phyloP scores from a whole-genome alignment of 2,888 invertebrate species.

The Stramonita haemastoma region DNA sequence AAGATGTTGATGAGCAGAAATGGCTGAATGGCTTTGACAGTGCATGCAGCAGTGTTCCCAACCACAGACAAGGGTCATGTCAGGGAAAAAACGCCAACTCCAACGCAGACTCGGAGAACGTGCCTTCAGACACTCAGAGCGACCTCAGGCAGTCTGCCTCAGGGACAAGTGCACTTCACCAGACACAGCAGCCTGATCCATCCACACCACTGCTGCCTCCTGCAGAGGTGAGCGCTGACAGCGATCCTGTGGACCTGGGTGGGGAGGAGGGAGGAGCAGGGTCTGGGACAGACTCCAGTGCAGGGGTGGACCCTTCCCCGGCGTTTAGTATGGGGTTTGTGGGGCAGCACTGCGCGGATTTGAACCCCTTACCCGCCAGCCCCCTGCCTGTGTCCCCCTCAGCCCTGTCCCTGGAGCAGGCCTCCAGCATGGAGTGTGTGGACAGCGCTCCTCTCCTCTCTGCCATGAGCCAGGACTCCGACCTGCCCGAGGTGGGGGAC shows the following conservation, averaged over 20 bases:
- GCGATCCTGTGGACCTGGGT: not conserved
- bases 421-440: not conserved
- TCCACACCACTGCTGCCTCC: not conserved
- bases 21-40: not conserved
- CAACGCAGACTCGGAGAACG: constrained; percentile 4
- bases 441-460: not conserved
- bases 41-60: not conserved
- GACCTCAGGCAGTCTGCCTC: not conserved
- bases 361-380: not conserved
- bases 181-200: not conserved
- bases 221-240: not conserved
- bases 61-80: not conserved
- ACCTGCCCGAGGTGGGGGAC: not conserved
- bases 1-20: not conserved
- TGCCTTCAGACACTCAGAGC: not conserved
- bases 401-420: not conserved
- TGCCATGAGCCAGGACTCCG: not conserved
- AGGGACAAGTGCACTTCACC: not conserved
- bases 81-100: not conserved
- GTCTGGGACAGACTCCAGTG: not conserved
- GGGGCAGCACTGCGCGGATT: not conserved
- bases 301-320: not conserved
- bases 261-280: not conserved
- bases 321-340: not conserved
- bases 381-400: not conserved